Percentiles rank a stretch among this genome's conserved stretches.
phyloP scores from a whole-genome alignment of 2,888 invertebrate genomes.

The Dryocosmus kuriphilus region DNA sequence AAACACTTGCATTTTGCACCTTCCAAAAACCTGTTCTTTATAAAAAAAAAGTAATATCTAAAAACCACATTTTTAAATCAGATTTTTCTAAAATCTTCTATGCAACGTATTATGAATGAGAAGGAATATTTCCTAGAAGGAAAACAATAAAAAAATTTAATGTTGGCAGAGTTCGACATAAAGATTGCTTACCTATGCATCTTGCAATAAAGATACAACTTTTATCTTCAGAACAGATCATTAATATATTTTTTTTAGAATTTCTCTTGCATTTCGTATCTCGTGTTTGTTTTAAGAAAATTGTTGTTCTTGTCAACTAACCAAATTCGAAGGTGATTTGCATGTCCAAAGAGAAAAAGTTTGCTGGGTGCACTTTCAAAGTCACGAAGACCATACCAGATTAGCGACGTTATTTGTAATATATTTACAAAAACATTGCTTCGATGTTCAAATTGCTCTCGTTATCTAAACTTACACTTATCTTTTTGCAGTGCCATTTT shows the following conservation, averaged over 20 bases:
- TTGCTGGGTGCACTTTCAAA: background rate
- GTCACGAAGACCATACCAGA: background rate
- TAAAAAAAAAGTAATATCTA: background rate
- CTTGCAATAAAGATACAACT: constrained; percentile 19
- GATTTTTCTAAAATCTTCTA: constrained; percentile 8
- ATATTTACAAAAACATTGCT: constrained; percentile 13
- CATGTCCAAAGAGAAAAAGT: background rate
- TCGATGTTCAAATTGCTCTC: constrained; percentile 2
- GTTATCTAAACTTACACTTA: constrained; percentile 21
- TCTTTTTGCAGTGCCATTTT: constrained; percentile 10
- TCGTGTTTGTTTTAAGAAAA: background rate
- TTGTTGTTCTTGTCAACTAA: background rate
- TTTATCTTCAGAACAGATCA: constrained; percentile 18
- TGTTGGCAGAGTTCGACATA: constrained; percentile 10
- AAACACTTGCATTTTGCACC: background rate
- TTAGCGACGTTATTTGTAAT: constrained; percentile 3
- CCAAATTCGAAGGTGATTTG: background rate
- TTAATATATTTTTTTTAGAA: constrained; percentile 15
- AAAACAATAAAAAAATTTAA: constrained; percentile 32
- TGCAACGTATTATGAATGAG: background rate
- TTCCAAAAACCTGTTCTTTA: background rate
- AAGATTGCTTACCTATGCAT: constrained; percentile 29
- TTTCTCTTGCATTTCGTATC: background rate
- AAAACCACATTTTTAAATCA: background rate
- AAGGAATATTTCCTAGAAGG: constrained; percentile 18